Evolutionary conservation across 2,797 vertebrate genomes (phyloP), one percentile per base, ranked within the genome.

Genomic region (Rallus crepitans): DNA sequence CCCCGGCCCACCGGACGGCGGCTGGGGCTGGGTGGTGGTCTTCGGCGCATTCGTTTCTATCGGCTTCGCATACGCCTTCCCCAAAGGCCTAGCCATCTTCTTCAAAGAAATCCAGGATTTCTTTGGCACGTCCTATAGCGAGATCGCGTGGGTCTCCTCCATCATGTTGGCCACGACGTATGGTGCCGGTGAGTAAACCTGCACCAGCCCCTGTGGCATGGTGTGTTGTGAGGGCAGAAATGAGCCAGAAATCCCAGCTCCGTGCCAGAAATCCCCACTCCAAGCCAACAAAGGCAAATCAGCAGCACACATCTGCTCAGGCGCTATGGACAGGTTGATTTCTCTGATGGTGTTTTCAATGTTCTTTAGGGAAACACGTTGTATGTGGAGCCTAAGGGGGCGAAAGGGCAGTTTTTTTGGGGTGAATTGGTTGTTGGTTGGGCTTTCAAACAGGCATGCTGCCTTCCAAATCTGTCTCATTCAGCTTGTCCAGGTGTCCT

Each of bases 41-140:
- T 63, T 98, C 4, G 98, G 98, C 2, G 98, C 98, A 48, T 98
- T 99, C 72, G 70, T 99, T 53, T 98, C 98, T 77, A 98, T 98
- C 12, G 98, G 98, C 89, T 98, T 99, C 42, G 98, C 98, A 2
- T 98, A 98, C 7, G 96, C 98, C 63, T 98, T 98, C 18, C 98
- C 98, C 50, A 99, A 99, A 98, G 97, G 96, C 61, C 69, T 99
- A 57, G 98, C 98, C 73, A 98, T 98, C 93, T 98, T 98, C 97
- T 98, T 97, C 97, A 98, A 98, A 90, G 98, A 98, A 78, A 99
- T 99, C 95, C 98, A 98, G 86, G 95, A 96, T 39, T 98, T 98
- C 95, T 97, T 99, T 91, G 96, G 88, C 33, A 97, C 98, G 11
- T 98, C 98, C 75, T 98, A 93, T 97, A 98, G 98, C 78, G 97